Conservation (phyloP, 2,797 vertebrate genomes). For the Rhincodon typus region DNA sequence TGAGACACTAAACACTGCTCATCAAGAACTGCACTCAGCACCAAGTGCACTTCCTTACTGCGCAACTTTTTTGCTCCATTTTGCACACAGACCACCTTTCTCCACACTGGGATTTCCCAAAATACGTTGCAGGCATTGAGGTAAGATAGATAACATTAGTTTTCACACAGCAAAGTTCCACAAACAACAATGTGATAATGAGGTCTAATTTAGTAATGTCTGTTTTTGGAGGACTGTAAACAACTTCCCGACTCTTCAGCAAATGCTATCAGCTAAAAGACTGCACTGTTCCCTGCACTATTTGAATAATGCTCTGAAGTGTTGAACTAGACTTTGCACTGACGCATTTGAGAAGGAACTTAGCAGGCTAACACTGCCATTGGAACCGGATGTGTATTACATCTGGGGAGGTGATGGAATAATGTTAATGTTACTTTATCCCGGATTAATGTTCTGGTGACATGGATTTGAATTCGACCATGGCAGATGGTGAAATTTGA, state of each 20-base stretch:
- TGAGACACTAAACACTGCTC: background rate
- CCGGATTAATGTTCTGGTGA: too few relatives aligned
- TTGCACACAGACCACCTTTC: background rate
- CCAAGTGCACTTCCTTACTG: background rate
- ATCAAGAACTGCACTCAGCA: background rate
- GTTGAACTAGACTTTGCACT: background rate
- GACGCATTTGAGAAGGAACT: background rate
- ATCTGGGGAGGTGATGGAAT: too few relatives aligned
- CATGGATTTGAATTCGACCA: too few relatives aligned
- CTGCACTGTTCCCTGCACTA: background rate
- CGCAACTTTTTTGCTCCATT: background rate
- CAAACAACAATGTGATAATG: background rate
- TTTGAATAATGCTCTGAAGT: background rate
- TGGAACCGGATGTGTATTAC: background rate
- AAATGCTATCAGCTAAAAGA: background rate
- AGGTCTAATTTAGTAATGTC: background rate
- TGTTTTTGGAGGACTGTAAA: background rate
- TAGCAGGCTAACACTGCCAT: background rate
- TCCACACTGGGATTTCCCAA: background rate
- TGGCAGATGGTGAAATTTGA: too few relatives aligned
- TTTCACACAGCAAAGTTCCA: background rate
- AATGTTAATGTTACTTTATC: too few relatives aligned
- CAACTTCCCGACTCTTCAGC: background rate
- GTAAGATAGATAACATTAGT: background rate
- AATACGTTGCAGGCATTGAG: background rate